Percentiles rank a stretch among this genome's conserved stretches.
phyloP scores from a whole-genome alignment of 2,113 vertebrate species.

The Calidris pygmaea region DNA sequence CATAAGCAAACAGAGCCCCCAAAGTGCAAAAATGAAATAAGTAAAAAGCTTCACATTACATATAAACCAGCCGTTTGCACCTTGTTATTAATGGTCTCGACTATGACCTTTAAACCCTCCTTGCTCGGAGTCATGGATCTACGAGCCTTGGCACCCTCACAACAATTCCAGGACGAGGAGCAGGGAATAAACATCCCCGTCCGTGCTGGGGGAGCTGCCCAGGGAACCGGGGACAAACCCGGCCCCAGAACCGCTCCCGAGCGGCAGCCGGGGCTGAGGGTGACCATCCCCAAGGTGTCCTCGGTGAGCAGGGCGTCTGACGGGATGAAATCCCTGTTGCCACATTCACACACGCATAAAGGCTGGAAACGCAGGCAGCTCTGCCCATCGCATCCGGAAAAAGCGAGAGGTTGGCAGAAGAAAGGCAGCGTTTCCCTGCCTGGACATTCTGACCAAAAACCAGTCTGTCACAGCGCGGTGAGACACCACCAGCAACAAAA shows the following conservation, averaged over 20 bases:
- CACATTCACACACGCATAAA: rapidly evolving
- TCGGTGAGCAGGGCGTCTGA: background rate
- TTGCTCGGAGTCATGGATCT: constrained; percentile 60
- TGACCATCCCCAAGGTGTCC: background rate
- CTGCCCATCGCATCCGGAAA: background rate
- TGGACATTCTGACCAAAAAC: background rate
- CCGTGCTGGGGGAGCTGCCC: background rate
- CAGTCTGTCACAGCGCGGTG: rapidly evolving
- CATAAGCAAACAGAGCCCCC: constrained; percentile 81
- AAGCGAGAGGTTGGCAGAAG: background rate
- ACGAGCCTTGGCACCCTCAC: constrained; percentile 69
- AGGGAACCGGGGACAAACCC: background rate
- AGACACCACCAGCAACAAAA: background rate
- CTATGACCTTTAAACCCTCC: constrained; percentile 72
- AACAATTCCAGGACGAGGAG: constrained; percentile 59
- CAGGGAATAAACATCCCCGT: constrained; percentile 46
- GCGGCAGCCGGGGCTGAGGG: background rate
- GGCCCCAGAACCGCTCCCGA: background rate
- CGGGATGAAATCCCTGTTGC: background rate
- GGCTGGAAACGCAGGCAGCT: background rate
- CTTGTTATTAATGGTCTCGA: constrained; percentile 82
- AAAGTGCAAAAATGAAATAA: constrained; percentile 84
- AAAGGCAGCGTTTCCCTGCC: background rate
- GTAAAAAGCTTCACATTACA: constrained; percentile 81
- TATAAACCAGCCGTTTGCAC: constrained; percentile 78